Conservation (phyloP, 2,797 vertebrate species). For the Aldrovandia affinis region DNA sequence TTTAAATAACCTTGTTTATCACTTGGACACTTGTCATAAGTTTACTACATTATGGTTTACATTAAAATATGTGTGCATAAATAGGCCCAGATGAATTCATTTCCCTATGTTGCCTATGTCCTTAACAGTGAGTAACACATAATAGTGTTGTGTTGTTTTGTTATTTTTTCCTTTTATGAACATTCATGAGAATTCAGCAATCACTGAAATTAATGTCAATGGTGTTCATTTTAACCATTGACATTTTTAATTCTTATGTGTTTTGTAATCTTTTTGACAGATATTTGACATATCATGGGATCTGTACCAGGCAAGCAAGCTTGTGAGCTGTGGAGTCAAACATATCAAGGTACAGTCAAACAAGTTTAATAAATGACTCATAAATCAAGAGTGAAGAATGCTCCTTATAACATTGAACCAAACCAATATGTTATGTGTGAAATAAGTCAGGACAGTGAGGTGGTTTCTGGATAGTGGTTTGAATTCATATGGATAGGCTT, state of each 20-base stretch:
- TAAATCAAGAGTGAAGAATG: too few species aligned
- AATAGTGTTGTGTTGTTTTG: not conserved
- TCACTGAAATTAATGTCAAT: too few species aligned
- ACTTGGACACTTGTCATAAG: not conserved
- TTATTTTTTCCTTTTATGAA: too few species aligned
- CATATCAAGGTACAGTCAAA: slow-evolving; percentile 91
- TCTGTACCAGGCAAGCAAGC: slow-evolving; percentile 96
- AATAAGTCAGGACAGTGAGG: not conserved
- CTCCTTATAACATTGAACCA: not conserved
- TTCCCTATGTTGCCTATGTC: not conserved
- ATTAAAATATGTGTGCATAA: not conserved
- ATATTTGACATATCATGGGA: slow-evolving; percentile 99
- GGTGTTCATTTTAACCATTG: not conserved
- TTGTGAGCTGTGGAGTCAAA: slow-evolving; percentile 98
- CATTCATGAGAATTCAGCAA: too few species aligned
- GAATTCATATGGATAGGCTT: not conserved
- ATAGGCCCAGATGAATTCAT: not conserved
- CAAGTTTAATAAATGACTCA: not conserved
- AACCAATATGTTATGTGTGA: not conserved
- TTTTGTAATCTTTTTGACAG: slow-evolving; percentile 69
- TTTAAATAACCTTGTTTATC: not conserved
- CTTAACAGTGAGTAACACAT: not conserved
- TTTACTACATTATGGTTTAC: not conserved
- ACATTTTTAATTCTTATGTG: not conserved
- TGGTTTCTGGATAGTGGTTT: not conserved